Conservation (phyloP, 2,797 vertebrate genomes). For the Microctenopoma steveboyesi region DNA sequence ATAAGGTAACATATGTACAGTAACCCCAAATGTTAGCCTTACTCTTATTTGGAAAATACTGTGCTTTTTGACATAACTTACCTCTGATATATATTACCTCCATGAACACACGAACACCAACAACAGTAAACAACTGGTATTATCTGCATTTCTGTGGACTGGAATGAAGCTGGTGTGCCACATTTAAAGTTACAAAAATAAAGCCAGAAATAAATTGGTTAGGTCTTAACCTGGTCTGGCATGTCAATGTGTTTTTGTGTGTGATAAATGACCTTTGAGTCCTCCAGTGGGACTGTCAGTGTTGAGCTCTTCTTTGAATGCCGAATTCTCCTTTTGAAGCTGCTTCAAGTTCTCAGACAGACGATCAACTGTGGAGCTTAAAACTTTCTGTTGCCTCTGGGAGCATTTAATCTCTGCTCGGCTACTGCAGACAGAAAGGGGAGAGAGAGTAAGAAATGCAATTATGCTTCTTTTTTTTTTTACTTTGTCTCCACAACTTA, state of each 20-base stretch:
- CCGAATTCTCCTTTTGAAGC: conserved; percentile 87
- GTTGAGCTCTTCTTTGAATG: conserved; percentile 87
- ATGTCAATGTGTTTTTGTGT: background rate
- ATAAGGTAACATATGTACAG: too few relatives aligned
- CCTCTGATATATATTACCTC: too few relatives aligned
- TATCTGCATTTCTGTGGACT: too few relatives aligned
- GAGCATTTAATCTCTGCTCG: conserved; percentile 82
- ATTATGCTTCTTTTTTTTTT: too few relatives aligned
- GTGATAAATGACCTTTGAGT: conserved; percentile 71
- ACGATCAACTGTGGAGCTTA: conserved; percentile 84
- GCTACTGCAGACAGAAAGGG: conserved; percentile 61
- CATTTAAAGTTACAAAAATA: background rate
- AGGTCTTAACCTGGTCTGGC: background rate
- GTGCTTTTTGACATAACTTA: background rate
- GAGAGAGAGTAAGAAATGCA: background rate
- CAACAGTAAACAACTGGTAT: background rate
- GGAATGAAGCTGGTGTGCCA: background rate
- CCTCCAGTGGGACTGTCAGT: conserved; percentile 77
- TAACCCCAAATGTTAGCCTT: too few relatives aligned
- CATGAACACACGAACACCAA: background rate
- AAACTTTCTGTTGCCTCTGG: conserved; percentile 83
- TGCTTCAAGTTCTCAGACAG: conserved; percentile 87
- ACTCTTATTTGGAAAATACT: background rate
- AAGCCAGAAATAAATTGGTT: background rate
- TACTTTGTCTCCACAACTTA: background rate